Evolutionary conservation across 2,888 invertebrate genomes (phyloP).

Genomic region (Microdon myrmicae): DNA sequence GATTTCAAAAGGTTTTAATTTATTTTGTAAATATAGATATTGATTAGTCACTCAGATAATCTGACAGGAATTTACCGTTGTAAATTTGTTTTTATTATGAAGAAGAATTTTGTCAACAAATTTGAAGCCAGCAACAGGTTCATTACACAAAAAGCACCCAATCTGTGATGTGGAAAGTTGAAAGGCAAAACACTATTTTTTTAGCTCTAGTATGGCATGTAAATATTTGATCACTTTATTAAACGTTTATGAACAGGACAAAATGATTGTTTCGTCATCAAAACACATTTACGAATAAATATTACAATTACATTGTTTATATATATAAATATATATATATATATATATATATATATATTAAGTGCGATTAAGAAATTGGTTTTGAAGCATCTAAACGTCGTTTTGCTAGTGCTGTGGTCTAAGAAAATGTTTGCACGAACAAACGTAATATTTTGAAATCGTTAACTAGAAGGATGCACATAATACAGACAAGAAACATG

Average conservation of each 20-base stretch:
- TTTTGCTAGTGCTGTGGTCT: constrained; percentile 26
- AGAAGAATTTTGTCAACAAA: too few relatives aligned
- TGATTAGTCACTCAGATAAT: too few relatives aligned
- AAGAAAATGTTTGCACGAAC: not conserved
- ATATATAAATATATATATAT: not conserved
- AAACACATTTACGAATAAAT: constrained; percentile 26
- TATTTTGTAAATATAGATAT: too few relatives aligned
- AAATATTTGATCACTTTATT: constrained; percentile 17
- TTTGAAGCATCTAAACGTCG: constrained; percentile 24
- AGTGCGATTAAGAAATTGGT: constrained; percentile 29
- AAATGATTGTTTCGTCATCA: constrained; percentile 29
- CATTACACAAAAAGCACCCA: too few relatives aligned
- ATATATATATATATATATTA: constrained; percentile 12
- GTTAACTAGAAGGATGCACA: constrained; percentile 9
- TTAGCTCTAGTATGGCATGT: too few relatives aligned
- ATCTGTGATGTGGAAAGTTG: constrained; percentile 8
- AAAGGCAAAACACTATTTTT: too few relatives aligned
- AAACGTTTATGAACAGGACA: constrained; percentile 36
- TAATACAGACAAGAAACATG: constrained; percentile 17
- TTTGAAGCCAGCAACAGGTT: too few relatives aligned
- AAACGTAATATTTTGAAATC: constrained; percentile 7
- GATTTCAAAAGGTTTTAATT: too few relatives aligned
- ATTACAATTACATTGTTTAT: constrained; percentile 5
- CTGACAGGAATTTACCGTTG: too few relatives aligned
- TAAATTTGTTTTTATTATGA: too few relatives aligned